Evolutionary conservation across 2,888 invertebrate species (phyloP).

Genomic region (Chromoteleia sp.): DNA sequence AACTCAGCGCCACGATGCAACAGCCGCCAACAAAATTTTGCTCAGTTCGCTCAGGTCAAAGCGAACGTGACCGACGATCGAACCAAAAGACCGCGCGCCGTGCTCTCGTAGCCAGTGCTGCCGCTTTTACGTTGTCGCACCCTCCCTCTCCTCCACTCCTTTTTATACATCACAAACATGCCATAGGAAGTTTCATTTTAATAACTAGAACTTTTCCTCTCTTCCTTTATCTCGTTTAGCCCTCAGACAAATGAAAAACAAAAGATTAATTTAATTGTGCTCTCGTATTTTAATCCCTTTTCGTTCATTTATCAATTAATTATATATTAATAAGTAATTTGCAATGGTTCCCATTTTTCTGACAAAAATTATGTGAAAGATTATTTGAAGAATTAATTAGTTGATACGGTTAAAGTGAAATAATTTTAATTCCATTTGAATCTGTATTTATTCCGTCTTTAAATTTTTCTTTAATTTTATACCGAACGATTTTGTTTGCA

Average conservation of each 20-base stretch:
- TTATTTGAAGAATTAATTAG: no score
- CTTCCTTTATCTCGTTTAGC: not conserved
- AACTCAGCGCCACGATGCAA: constrained; percentile 61
- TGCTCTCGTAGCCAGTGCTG: constrained; percentile 78
- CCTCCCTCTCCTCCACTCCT: not conserved
- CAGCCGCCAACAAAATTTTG: constrained; percentile 74
- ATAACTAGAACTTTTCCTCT: not conserved
- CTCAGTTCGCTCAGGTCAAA: constrained; percentile 64
- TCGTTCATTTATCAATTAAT: no score
- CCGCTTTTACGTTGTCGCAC: constrained; percentile 40
- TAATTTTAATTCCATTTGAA: no score
- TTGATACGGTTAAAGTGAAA: no score
- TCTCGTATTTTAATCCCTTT: no score
- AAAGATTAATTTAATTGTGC: not conserved
- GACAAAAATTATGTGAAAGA: no score
- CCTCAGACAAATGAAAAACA: not conserved
- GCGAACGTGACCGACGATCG: constrained; percentile 74
- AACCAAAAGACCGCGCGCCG: constrained; percentile 78
- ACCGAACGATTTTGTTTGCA: no score
- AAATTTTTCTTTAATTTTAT: no score
- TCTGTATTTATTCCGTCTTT: no score
- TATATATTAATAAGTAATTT: no score
- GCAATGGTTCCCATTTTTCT: no score
- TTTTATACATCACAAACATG: constrained; percentile 43
- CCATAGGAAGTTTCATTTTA: constrained; percentile 41